Evolutionary conservation across 1,140 invertebrate species (phyloP).

Genomic region (Drosophila nigromelanica): DNA sequence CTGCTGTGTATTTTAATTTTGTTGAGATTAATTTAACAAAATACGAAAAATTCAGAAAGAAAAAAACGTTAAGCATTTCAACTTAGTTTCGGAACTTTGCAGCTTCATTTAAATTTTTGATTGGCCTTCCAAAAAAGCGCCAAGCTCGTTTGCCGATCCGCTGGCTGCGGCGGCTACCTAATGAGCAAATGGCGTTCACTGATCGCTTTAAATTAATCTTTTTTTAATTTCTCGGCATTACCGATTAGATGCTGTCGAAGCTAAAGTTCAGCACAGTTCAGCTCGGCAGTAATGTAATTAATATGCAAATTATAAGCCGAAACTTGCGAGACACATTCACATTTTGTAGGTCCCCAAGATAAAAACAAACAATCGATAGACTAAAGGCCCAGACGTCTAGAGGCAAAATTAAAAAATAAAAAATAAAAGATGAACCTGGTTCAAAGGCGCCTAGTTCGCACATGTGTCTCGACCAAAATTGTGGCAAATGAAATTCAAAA

Average conservation of each 20-base stretch:
- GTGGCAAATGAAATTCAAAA: conserved; percentile 52
- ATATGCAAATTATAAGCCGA: conserved; percentile 76
- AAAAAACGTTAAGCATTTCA: conserved; percentile 53
- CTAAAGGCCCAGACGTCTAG: no score
- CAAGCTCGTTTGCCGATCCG: conserved; percentile 71
- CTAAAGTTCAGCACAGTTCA: conserved; percentile 79
- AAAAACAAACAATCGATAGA: conserved; percentile 15
- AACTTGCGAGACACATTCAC: conserved; percentile 55
- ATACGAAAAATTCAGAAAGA: conserved; percentile 26
- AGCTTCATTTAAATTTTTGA: conserved; percentile 82
- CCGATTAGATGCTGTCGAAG: conserved; percentile 79
- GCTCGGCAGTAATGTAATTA: conserved; percentile 72
- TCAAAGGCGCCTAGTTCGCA: conserved; percentile 31
- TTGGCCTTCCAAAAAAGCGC: conserved; percentile 67
- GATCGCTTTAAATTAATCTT: conserved; percentile 83
- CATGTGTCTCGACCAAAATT: conserved; percentile 39
- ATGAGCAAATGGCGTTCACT: conserved; percentile 82
- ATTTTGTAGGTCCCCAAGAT: conserved; percentile 44
- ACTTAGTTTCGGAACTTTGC: conserved; percentile 77
- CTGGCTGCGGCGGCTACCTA: conserved; percentile 50
- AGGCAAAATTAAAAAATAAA: neutral
- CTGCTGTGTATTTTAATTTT: conserved; percentile 42
- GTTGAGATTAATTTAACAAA: conserved; percentile 69
- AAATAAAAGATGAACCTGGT: conserved; percentile 6
- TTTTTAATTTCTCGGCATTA: conserved; percentile 81